phyloP scores from a whole-genome alignment of 2,888 invertebrate genomes.

The Pherbina coryleti region DNA sequence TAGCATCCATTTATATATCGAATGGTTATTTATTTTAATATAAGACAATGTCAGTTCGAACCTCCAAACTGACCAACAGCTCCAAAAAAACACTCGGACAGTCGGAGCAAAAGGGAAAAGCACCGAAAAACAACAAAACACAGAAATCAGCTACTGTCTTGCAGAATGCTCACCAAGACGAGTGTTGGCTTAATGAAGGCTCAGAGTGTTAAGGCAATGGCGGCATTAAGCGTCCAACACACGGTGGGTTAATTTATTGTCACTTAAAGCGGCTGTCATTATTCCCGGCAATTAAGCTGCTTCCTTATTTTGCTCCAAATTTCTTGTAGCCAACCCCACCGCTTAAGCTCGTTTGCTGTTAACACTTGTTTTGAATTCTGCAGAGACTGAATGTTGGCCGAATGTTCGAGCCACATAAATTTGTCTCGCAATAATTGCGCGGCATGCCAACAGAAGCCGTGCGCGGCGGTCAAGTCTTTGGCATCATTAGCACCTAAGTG shows the following conservation, averaged over 20 bases:
- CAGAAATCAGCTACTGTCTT: background rate
- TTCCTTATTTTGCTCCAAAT: background rate
- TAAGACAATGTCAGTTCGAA: too few species aligned
- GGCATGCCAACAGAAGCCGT: constrained; percentile 40
- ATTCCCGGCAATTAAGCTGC: constrained; percentile 50
- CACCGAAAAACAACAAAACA: background rate
- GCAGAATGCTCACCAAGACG: background rate
- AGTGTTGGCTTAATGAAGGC: background rate
- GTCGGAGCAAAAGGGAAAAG: background rate
- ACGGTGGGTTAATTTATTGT: constrained; percentile 59
- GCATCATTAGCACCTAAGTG: constrained; percentile 55
- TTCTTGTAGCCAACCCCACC: background rate
- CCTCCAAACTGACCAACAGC: too few species aligned
- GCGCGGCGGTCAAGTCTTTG: background rate
- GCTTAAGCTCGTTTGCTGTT: constrained; percentile 45
- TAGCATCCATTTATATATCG: background rate
- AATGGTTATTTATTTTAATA: constrained; percentile 10
- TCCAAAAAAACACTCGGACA: background rate
- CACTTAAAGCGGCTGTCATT: constrained; percentile 60
- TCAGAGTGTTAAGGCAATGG: background rate
- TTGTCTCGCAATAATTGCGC: constrained; percentile 21
- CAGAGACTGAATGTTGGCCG: too few species aligned
- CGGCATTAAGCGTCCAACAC: background rate
- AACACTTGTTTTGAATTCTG: constrained; percentile 46
- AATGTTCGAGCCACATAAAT: constrained; percentile 23